Conservation (phyloP, 2,113 vertebrate genomes). For the Madoqua kirkii region DNA sequence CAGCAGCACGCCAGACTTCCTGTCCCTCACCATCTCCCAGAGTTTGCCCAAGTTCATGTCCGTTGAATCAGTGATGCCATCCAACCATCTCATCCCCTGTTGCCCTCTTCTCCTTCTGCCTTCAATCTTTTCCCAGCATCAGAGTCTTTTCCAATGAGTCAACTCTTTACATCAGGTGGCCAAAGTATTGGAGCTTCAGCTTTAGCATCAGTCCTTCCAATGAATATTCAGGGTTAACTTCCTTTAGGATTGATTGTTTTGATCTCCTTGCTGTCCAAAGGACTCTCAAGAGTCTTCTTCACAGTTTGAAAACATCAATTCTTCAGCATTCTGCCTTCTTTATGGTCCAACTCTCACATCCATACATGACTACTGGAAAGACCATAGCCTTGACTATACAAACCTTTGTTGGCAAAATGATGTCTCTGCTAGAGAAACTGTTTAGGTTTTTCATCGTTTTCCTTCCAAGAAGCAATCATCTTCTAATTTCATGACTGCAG, state of each 20-base stretch:
- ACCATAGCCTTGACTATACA: neutral
- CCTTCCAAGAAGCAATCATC: neutral
- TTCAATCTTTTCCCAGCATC: neutral
- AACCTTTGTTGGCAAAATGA: neutral
- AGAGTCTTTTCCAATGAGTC: neutral
- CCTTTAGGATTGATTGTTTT: neutral
- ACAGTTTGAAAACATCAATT: neutral
- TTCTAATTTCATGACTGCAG: neutral
- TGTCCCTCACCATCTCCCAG: neutral
- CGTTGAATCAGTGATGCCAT: neutral
- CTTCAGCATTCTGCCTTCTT: neutral
- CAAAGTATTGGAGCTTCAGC: neutral
- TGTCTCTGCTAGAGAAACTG: neutral
- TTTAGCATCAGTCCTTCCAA: neutral
- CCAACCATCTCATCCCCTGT: neutral
- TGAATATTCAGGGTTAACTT: neutral
- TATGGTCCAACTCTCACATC: neutral
- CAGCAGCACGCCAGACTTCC: neutral
- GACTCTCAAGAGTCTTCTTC: neutral
- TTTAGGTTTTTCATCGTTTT: neutral
- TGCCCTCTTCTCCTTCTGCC: neutral
- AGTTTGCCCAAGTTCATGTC: neutral
- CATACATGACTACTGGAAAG: neutral
- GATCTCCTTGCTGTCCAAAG: neutral
- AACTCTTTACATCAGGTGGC: neutral